Percentiles rank a stretch among this genome's conserved stretches.
These are phyloP conservation scores for Pachyrhynchus sulphureomaculatus DNA, from an alignment of 1,140 invertebrate genomes.

Conservation along the genomic window DNA sequence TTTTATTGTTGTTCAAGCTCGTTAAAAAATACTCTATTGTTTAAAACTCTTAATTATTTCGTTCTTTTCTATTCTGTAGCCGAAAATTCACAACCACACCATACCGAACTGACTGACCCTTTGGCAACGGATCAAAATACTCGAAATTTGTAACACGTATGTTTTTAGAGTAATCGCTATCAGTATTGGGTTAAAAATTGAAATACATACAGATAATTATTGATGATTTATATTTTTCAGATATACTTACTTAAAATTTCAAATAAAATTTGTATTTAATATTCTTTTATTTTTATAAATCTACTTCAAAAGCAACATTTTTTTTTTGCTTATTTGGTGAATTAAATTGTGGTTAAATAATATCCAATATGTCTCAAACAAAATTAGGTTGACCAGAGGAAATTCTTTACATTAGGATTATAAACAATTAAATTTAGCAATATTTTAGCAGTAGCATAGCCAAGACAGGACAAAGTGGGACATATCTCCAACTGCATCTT, in stretches of 20 bases:
- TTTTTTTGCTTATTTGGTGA: no score
- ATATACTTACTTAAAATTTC: background rate
- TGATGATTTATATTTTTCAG: background rate
- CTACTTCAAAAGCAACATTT: no score
- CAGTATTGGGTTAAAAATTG: background rate
- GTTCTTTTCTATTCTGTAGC: conserved; percentile 15
- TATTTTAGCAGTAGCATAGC: no score
- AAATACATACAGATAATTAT: background rate
- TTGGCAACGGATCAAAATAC: conserved; percentile 18
- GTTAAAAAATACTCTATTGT: background rate
- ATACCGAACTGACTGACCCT: conserved; percentile 20
- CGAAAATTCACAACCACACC: conserved; percentile 6
- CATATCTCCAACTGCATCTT: no score
- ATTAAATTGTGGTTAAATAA: no score
- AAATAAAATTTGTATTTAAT: no score
- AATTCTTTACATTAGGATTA: no score
- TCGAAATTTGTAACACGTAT: conserved; percentile 32
- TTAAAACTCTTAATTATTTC: background rate
- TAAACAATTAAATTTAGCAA: no score
- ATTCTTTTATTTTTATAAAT: no score
- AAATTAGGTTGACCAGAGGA: no score
- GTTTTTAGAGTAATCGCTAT: conserved; percentile 15
- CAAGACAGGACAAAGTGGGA: no score
- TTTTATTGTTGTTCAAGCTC: background rate
- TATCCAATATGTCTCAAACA: no score